A percentile compares a stretch with the other conserved stretches of the same genome.
Conservation (phyloP, 2,113 vertebrate genomes). For the Rissa tridactyla region DNA sequence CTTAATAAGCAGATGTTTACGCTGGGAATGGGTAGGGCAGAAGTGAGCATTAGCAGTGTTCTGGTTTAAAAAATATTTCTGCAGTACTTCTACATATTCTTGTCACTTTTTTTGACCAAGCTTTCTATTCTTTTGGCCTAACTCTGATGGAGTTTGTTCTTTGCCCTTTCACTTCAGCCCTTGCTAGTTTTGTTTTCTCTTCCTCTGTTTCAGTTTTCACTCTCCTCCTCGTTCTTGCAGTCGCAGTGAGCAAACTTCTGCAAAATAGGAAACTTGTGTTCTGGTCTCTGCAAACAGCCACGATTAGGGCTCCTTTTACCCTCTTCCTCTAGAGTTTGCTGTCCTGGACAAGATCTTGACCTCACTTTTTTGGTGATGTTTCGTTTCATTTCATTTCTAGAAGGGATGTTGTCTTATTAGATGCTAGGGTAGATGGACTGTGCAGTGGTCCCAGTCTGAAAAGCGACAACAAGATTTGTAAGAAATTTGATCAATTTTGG, state of each 20-base stretch:
- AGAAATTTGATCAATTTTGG: background rate
- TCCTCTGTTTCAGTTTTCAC: slow-evolving; percentile 5
- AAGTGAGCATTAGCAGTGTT: background rate
- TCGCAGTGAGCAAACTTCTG: background rate
- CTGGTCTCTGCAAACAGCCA: background rate
- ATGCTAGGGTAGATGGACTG: background rate
- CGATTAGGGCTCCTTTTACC: background rate
- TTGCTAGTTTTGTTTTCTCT: slow-evolving; percentile 31
- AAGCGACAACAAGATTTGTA: background rate
- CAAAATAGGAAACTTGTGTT: background rate
- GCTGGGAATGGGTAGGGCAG: background rate
- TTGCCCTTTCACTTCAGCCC: background rate
- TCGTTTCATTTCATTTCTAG: background rate
- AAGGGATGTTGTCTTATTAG: background rate
- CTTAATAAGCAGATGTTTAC: background rate
- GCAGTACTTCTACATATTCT: background rate
- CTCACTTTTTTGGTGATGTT: background rate
- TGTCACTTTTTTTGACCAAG: background rate
- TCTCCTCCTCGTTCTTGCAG: background rate
- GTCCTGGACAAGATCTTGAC: background rate
- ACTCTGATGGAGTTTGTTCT: background rate
- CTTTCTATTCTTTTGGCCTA: background rate
- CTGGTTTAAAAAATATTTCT: background rate
- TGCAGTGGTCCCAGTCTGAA: background rate
- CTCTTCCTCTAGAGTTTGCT: background rate